Evolutionary conservation across 2,888 invertebrate genomes (phyloP), one percentile per base, ranked within the genome.

Genomic region (Zele albiditarsus): DNA sequence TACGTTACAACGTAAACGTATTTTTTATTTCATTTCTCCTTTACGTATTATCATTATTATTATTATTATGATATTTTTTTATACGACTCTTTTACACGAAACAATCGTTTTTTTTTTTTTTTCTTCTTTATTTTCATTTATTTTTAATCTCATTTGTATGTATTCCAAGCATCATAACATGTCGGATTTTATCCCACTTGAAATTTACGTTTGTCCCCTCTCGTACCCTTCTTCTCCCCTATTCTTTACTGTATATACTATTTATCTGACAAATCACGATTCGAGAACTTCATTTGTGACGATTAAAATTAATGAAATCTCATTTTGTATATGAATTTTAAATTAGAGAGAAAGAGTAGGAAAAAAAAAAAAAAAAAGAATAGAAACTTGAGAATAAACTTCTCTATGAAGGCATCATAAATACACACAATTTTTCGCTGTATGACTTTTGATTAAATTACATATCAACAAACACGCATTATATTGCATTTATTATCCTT

Each of bases 1-100:
- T 71, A 53, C 42, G 27, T 74, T 42, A 16, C 62, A 72, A 46
- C 67, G 27, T 73, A 78, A 73, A 75, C 58, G 73, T 77, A 71
- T 73, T 75, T 53, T 38, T 60, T 60, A n/a, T 66, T 46, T 10
- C 57, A 28, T 46, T 68, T 69, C 73, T 69, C 33, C 12, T 20
- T 23, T 42, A 65, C 20, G 33, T 46, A 73, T 53, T 53, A 6
- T 53, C 8, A 53, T 53, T 23, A n/a, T 46, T n/a, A 46, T 20
- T 57, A 14, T 33, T 23, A 16, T 28, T 28, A 38, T 38, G 5
- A 38, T 38, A 38, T 66, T 68, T 67, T 63, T 46, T 67, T 68
- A 72, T 72, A 73, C 46, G 38, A 67, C 73, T 73, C 31, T 23
- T 58, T 73, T 23, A 62, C 67, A 67, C 73, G 67, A 67, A 73